Conservation (phyloP, 2,888 invertebrate species). For the Trimorus sp. region DNA sequence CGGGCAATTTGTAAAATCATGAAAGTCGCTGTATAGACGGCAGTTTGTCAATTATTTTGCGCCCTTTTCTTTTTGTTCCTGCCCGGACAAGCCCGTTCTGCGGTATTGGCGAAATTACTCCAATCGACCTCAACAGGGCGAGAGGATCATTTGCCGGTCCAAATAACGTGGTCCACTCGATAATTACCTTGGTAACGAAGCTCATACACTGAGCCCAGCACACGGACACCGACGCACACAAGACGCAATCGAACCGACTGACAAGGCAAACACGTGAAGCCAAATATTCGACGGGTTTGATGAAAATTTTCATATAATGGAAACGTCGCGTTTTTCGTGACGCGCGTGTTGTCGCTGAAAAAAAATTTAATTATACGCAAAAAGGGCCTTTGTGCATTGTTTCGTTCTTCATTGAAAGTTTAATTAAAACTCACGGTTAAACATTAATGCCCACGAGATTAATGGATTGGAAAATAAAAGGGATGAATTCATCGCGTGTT, state of each 20-base stretch:
- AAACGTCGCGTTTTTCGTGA: conserved; percentile 6
- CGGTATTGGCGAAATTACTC: conserved; percentile 76
- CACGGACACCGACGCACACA: conserved; percentile 47
- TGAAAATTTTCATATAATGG: conserved; percentile 46
- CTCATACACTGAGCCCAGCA: conserved; percentile 59
- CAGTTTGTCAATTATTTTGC: conserved; percentile 63
- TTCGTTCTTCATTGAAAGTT: too few relatives aligned
- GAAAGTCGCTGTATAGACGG: conserved; percentile 49
- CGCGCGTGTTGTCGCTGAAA: too few relatives aligned
- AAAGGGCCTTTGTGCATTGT: too few relatives aligned
- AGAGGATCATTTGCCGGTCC: conserved; percentile 73
- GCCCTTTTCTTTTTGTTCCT: conserved; percentile 59
- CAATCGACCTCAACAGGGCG: conserved; percentile 70
- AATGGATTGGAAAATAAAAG: too few relatives aligned
- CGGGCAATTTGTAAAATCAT: conserved; percentile 60
- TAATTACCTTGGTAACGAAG: conserved; percentile 75
- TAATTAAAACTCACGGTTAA: too few relatives aligned
- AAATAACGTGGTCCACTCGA: conserved; percentile 74
- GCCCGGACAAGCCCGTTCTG: conserved; percentile 73
- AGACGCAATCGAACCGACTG: conserved; percentile 58
- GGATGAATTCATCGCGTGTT: too few relatives aligned
- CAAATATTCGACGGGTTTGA: conserved; percentile 55
- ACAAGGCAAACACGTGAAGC: conserved; percentile 64
- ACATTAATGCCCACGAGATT: too few relatives aligned
- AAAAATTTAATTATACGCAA: too few relatives aligned